A percentile compares a stretch with the other conserved stretches of the same genome.
Conservation (phyloP, 2,888 invertebrate genomes). For the Spodoptera exigua region DNA sequence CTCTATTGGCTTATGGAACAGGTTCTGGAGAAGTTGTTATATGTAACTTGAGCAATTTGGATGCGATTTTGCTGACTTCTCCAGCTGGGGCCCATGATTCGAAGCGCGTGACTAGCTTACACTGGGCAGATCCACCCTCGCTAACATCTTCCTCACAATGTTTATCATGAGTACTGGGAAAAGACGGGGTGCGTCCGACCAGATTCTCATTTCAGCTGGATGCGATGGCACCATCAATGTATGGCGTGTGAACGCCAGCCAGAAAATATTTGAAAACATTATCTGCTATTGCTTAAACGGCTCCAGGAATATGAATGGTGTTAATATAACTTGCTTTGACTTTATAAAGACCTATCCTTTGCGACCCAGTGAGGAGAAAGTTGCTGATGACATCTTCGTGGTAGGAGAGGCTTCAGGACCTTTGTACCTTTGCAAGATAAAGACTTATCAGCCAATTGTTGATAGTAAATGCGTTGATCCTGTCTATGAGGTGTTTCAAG, state of each 20-base stretch:
- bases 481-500: slow-evolving; percentile 70
- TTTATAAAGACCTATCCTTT: slow-evolving; percentile 74
- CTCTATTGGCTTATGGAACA: slow-evolving; percentile 79
- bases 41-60: slow-evolving; percentile 70
- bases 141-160: slow-evolving; percentile 73
- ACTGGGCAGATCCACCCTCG: slow-evolving; percentile 77
- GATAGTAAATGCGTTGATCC: slow-evolving; percentile 71
- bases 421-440: slow-evolving; percentile 73
- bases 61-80: slow-evolving; percentile 68
- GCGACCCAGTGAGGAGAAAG: slow-evolving; percentile 70
- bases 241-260: slow-evolving; percentile 78
- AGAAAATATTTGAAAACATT: slow-evolving; percentile 74
- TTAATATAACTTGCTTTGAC: slow-evolving; percentile 80
- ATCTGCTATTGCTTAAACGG: slow-evolving; percentile 73
- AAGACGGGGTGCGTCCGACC: slow-evolving; percentile 76
- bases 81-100: slow-evolving; percentile 77
- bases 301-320: slow-evolving; percentile 62
- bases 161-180: slow-evolving; percentile 75
- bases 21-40: slow-evolving; percentile 79
- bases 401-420: slow-evolving; percentile 76
- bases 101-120: slow-evolving; percentile 69
- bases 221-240: slow-evolving; percentile 75
- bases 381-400: slow-evolving; percentile 74
- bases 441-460: slow-evolving; percentile 49
- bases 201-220: slow-evolving; percentile 70